Evolutionary conservation across 2,888 invertebrate species (phyloP), one percentile per base, ranked within the genome.

Genomic region (Chaitophorus viminalis): DNA sequence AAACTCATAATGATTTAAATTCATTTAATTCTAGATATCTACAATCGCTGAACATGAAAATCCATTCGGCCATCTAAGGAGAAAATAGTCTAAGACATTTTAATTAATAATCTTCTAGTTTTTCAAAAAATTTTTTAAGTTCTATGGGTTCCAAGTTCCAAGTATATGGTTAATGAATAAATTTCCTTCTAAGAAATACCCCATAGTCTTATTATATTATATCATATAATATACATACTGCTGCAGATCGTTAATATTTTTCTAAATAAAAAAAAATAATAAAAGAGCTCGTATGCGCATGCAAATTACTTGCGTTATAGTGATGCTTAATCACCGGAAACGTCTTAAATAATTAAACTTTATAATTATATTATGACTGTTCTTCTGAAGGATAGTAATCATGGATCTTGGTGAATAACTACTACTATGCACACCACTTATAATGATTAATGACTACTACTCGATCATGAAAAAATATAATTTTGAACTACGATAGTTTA

Each of bases 251-350:
- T 46, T 14, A 46, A 46, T 11, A 46, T 14, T 14, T 70, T 70
- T 70, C 3, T 14, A 31, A 60, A 17, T 29, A 31, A 31, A 70
- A 29, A 68, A 29, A 17, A 76, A 52, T 29, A n/a, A 54, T 54
- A 54, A 54, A 54, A n/a, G 1, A 17, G 29, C 11, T 25, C 11
- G 11, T 31, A 17, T 2, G 18, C 76, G 18, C 52, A 29, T 29
- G 18, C 52, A 29, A 33, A 60, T 60, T 29, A 68, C 60, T 83
- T 31, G 83, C 83, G 75, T 60, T 83, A 60, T 60, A 60, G 39
- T 65, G 60, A 76, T 31, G 75, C 17, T 75, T 60, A 84, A 84
- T 65, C 65, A 65, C 83, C 83, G 75, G 82, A 82, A 82, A 82
- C 54, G 54, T 36, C 33, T 29, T 17, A 33, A 72, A 74, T 82